Evolutionary conservation across 2,113 vertebrate species (phyloP).

Genomic region (Porphyrio hochstetteri): DNA sequence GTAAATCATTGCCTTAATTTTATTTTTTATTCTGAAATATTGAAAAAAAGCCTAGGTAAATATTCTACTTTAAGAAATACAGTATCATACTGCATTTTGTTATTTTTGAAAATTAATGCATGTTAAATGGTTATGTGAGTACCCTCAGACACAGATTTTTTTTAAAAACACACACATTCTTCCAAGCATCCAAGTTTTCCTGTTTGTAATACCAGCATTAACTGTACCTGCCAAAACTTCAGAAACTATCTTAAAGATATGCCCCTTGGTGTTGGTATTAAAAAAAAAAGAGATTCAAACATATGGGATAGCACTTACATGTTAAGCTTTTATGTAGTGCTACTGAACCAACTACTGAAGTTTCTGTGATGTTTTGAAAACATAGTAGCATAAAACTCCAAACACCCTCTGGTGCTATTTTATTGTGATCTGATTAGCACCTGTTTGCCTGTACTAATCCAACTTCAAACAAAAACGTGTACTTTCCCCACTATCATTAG

Average conservation of each 20-base stretch:
- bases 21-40: neutral
- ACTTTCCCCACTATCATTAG: slow-evolving; percentile 27
- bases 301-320: neutral
- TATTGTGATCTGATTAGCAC: slow-evolving; percentile 64
- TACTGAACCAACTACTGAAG: slow-evolving; percentile 15
- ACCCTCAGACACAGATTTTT: neutral
- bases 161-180: neutral
- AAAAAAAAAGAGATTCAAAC: neutral
- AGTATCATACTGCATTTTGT: neutral
- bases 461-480: slow-evolving; percentile 37
- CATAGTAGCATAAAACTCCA: neutral
- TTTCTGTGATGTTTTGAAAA: slow-evolving; percentile 56
- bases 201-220: neutral
- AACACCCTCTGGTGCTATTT: slow-evolving; percentile 20
- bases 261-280: neutral
- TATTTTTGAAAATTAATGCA: neutral
- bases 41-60: neutral
- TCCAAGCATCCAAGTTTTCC: neutral
- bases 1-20: neutral
- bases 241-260: neutral
- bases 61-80: neutral
- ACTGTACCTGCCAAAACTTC: neutral
- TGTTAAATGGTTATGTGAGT: neutral
- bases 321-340: slow-evolving; percentile 1
- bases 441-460: slow-evolving; percentile 55